These are phyloP conservation scores for Mormoops blainvillei DNA, from an alignment of 2,113 vertebrate species.

Conservation along the genomic window DNA sequence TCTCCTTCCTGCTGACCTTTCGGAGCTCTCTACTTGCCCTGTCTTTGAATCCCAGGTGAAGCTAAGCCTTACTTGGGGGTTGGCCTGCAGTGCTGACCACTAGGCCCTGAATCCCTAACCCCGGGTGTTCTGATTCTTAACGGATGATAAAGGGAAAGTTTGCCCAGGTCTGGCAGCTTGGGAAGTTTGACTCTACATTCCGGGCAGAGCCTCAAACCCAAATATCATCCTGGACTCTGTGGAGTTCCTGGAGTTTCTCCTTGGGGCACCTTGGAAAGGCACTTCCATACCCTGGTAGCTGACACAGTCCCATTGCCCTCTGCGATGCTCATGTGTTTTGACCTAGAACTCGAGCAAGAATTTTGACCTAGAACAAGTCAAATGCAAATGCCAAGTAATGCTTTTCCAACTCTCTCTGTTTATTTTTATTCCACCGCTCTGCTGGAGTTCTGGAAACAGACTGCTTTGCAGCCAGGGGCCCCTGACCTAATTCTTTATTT, in stretches of 20 bases:
- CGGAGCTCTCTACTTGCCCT: not conserved
- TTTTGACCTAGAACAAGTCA: not conserved
- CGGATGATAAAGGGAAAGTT: not conserved
- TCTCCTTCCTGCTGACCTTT: not conserved
- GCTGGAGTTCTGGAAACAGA: slow-evolving; percentile 40
- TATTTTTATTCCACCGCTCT: slow-evolving; percentile 30
- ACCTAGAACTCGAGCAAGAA: not conserved
- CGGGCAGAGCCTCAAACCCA: not conserved
- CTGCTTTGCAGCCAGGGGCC: not conserved
- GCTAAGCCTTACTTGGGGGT: not conserved
- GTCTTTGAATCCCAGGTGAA: not conserved
- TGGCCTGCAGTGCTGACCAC: not conserved
- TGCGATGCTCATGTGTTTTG: not conserved
- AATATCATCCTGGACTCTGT: not conserved
- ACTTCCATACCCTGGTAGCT: not conserved
- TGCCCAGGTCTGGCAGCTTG: not conserved
- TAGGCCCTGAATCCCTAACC: not conserved
- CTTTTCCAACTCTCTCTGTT: not conserved
- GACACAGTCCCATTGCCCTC: accelerated
- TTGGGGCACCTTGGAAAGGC: not conserved
- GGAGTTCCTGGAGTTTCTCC: not conserved
- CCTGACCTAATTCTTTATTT: slow-evolving; percentile 70
- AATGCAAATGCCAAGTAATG: not conserved
- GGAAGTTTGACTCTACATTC: not conserved
- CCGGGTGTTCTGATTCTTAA: not conserved